Percentiles rank a stretch among this genome's conserved stretches.
phyloP scores from a whole-genome alignment of 2,113 vertebrate genomes.

The Pachycephala philippinensis region DNA sequence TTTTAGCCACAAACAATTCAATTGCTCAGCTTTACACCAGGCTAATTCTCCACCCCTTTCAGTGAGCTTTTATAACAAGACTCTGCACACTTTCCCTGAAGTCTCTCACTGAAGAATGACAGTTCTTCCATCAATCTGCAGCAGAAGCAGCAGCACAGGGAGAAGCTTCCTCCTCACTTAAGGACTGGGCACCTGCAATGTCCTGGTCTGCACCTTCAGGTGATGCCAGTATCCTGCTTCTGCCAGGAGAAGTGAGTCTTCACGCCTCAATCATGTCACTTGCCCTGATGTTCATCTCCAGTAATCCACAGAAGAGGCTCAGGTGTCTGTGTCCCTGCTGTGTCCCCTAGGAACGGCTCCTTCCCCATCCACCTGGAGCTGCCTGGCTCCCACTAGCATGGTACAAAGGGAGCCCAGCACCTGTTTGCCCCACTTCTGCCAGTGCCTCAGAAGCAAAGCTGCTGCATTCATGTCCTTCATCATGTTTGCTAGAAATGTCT shows the following conservation, averaged over 20 bases:
- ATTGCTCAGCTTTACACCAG: background rate
- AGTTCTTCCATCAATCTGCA: background rate
- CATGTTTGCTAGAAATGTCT: background rate
- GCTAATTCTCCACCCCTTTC: background rate
- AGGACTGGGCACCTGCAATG: rapidly evolving
- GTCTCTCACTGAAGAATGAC: rapidly evolving
- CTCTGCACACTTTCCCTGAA: background rate
- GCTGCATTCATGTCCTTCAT: background rate
- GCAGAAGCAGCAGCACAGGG: background rate
- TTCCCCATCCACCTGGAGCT: background rate
- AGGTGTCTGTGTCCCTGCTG: background rate
- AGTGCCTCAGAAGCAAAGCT: background rate
- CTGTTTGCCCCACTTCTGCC: background rate
- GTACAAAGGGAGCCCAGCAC: background rate
- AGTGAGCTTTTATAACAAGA: background rate
- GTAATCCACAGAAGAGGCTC: rapidly evolving
- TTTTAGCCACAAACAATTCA: background rate
- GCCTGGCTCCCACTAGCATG: rapidly evolving
- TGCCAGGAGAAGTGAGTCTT: background rate
- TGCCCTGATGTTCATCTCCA: background rate
- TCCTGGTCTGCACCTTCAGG: rapidly evolving
- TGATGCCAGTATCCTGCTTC: background rate
- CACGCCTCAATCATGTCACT: rapidly evolving
- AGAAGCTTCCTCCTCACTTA: rapidly evolving
- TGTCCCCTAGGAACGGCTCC: rapidly evolving